These are phyloP conservation scores for Dinomys branickii DNA, from an alignment of 2,113 vertebrate genomes.

Conservation along the genomic window DNA sequence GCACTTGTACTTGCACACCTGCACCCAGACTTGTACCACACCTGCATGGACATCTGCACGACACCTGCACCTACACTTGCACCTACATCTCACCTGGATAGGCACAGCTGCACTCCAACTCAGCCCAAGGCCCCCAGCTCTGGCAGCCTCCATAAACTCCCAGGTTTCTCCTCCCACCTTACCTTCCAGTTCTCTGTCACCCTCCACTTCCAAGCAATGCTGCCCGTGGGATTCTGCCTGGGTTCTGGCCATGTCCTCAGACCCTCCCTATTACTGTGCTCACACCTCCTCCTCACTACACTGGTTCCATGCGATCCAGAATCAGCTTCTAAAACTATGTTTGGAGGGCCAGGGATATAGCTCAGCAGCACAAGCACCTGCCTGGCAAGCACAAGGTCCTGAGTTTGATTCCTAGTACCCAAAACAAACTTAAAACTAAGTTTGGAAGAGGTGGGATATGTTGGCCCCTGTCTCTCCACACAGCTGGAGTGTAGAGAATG, in stretches of 20 bases:
- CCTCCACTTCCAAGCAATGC: not conserved
- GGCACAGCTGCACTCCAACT: not conserved
- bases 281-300: not conserved
- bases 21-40: fast-evolving
- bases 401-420: no score
- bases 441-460: not conserved
- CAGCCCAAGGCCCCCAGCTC: not conserved
- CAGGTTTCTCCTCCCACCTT: not conserved
- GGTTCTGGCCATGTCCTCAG: not conserved
- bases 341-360: no score
- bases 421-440: not conserved
- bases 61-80: not conserved
- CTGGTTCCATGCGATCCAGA: not conserved
- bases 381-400: no score
- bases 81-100: not conserved
- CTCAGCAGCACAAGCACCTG: no score
- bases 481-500: not conserved
- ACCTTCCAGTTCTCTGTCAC: fast-evolving
- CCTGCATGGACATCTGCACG: not conserved
- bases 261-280: not conserved
- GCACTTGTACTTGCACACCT: not conserved
- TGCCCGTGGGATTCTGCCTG: not conserved
- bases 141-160: not conserved
- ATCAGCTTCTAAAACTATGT: not conserved
- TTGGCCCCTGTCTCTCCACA: not conserved